These are phyloP conservation scores for Festucalex cinctus DNA, from an alignment of 2,113 vertebrate genomes.

Conservation along the genomic window DNA sequence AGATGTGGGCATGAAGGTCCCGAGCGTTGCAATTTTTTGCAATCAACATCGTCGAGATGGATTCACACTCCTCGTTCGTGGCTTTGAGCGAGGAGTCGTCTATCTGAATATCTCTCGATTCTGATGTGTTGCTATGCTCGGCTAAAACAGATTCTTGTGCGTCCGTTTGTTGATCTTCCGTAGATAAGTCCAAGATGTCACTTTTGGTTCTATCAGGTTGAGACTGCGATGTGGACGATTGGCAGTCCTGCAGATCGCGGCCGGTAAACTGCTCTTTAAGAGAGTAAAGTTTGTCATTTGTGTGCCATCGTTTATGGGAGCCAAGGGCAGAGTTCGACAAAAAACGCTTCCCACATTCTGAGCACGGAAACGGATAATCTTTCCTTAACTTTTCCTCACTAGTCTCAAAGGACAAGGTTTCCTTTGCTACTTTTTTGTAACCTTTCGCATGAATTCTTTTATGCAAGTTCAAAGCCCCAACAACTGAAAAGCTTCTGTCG, in stretches of 20 bases:
- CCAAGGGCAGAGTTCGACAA: constrained; percentile 70
- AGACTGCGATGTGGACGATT: constrained; percentile 24
- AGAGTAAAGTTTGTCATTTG: constrained; percentile 48
- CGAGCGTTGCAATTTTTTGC: constrained; percentile 51
- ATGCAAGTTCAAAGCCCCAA: constrained; percentile 71
- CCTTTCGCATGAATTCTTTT: constrained; percentile 62
- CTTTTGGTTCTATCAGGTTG: neutral
- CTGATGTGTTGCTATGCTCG: constrained; percentile 27
- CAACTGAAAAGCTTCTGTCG: constrained; percentile 63
- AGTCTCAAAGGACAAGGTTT: constrained; percentile 19
- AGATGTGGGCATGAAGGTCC: constrained; percentile 70
- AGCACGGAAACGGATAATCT: constrained; percentile 60
- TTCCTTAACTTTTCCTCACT: constrained; percentile 27
- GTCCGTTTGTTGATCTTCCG: constrained; percentile 49
- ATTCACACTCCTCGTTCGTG: constrained; percentile 1
- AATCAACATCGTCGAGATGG: constrained; percentile 13
- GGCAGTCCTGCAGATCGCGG: constrained; percentile 58
- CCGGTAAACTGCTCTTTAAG: constrained; percentile 66
- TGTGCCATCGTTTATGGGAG: constrained; percentile 73
- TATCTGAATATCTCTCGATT: constrained; percentile 7
- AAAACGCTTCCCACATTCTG: constrained; percentile 71
- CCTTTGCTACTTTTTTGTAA: constrained; percentile 28
- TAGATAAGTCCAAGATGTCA: constrained; percentile 14
- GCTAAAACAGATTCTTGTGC: constrained; percentile 33
- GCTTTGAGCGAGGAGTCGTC: neutral